Conservation (phyloP, 2,888 invertebrate species). For the Cistogaster globosa region DNA sequence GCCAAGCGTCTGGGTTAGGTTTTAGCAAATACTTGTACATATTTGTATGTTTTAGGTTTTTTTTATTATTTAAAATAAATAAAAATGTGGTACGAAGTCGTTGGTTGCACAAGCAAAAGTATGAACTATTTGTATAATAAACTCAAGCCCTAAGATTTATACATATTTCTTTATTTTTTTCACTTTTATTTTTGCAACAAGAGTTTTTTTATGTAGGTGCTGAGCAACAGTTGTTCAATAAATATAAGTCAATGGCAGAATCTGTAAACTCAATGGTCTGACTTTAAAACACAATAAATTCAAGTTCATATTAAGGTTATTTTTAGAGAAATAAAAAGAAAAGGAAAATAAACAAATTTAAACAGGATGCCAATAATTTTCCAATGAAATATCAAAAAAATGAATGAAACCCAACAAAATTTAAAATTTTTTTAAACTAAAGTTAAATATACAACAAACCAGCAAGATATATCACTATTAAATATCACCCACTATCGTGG, state of each 20-base stretch:
- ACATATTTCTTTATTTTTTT: background rate
- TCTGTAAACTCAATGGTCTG: conserved; percentile 7
- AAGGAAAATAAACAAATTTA: background rate
- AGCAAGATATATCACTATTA: background rate
- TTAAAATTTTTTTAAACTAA: too few species aligned
- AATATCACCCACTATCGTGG: conserved; percentile 56
- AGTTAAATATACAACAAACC: background rate
- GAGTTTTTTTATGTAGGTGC: conserved; percentile 13
- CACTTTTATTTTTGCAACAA: background rate
- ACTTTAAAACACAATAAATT: conserved; percentile 5
- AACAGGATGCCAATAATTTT: conserved; percentile 15
- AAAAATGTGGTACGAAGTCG: background rate
- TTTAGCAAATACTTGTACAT: background rate
- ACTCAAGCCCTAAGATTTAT: conserved; percentile 25
- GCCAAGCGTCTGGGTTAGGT: background rate
- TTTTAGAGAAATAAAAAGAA: background rate
- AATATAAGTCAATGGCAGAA: background rate
- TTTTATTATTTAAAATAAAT: background rate
- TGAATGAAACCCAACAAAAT: too few species aligned
- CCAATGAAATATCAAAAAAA: background rate
- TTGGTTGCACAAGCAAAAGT: background rate
- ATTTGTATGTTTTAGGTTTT: background rate
- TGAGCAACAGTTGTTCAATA: conserved; percentile 49
- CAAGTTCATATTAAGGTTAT: conserved; percentile 39
- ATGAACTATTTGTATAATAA: background rate